Evolutionary conservation across 2,888 invertebrate species (phyloP), one percentile per base, ranked within the genome.

Genomic region (Macrosoma leucophasiata): DNA sequence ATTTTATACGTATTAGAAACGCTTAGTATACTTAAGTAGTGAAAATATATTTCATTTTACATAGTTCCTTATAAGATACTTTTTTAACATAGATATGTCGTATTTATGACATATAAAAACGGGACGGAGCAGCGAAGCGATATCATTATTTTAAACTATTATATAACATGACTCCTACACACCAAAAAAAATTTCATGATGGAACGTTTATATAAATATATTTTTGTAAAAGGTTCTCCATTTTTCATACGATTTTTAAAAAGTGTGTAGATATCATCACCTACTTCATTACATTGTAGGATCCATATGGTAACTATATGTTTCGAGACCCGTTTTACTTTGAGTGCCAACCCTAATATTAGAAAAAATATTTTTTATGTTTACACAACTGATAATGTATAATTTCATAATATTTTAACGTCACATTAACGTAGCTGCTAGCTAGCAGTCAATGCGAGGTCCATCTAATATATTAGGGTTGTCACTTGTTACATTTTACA

Each of bases 241-340:
- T 5, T 9, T n/a, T 11, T 11, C 4, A 23, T 15, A 14, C 19
- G 5, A 9, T 2, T 21, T 9, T 24, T 12, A 12, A 10, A 26
- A 36, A 22, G 13, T 62, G 58, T 64, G 63, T 55, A 59, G 61
- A 56, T 33, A 50, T 43, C 55, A 50, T 49, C 54, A 36, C 34
- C 23, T 50, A 46, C 46, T n/a, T 53, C 55, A 53, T 58, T 55
- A 41, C 24, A 39, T 60, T 65, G 69, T 75, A 79, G 76, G 75
- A 76, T 70, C 69, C 59, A 55, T 62, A 58, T 82, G 82, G 82
- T 82, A 82, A 82, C 82, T 79, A 69, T 68, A 52, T 61, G 74
- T 82, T 82, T 68, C 77, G 55, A 65, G 64, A 82, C 82, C 82
- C 82, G 82, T 81, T 75, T 70, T 42, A 28, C 52, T 45, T 50